phyloP scores from a whole-genome alignment of 2,113 vertebrate species.

The Coptodon rendalli region DNA sequence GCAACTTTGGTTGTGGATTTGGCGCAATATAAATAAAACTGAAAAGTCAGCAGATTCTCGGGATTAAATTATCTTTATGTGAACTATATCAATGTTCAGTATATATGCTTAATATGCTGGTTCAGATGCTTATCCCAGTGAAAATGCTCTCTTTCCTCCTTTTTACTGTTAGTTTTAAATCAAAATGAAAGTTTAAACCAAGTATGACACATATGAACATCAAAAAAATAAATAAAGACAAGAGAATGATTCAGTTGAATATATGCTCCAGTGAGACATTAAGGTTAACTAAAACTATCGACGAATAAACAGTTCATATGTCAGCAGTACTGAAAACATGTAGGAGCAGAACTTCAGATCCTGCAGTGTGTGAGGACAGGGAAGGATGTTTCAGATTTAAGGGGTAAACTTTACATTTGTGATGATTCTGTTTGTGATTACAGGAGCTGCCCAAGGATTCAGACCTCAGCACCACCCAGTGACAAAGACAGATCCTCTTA shows the following conservation, averaged over 20 bases:
- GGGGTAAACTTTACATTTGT: background rate
- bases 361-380: background rate
- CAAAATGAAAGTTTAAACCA: background rate
- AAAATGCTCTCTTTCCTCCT: background rate
- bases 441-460: background rate
- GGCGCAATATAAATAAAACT: background rate
- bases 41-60: background rate
- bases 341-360: background rate
- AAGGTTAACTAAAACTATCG: background rate
- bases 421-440: background rate
- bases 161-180: background rate
- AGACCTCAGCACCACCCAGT: background rate
- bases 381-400: background rate
- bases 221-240: background rate
- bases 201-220: background rate
- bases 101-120: background rate
- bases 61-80: background rate
- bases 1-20: background rate
- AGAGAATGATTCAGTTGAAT: background rate
- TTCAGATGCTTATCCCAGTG: background rate
- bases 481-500: background rate
- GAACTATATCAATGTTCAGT: background rate
- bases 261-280: background rate
- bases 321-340: background rate
- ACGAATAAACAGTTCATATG: accelerated